Evolutionary conservation across 2,888 invertebrate species (phyloP), one percentile per base, ranked within the genome.

Genomic region (Tuberolachnus salignus): DNA sequence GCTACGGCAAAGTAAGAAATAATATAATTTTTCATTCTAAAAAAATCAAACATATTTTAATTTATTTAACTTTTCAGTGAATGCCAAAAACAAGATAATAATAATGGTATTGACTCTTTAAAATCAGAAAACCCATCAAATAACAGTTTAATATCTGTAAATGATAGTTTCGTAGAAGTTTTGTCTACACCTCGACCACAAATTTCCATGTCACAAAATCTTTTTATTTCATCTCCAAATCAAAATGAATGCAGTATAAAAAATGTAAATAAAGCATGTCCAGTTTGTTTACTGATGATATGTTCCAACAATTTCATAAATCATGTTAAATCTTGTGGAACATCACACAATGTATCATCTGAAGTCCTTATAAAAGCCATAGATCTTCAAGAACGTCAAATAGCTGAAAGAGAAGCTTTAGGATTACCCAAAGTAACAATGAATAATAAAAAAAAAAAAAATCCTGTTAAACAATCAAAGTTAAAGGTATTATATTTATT

Each of bases 251-350:
- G 55, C 26, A 19, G 73, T 19, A 10, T 49, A 11, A 42, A 21
- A 21, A 55, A 23, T 59, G 42, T 66, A 72, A 70, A 34, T 23
- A 81, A 80, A 70, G 80, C 80, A 66, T 83, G 82, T 64, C 82
- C 82, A 10, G 46, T 83, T 23, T 82, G 82, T 80, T 80, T 80
- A 21, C 80, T 81, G 74, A 55, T 61, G 11, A 4, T 78, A 23
- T 42, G 69, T 51, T 9, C 3, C 1, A 81, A 78, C 26, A 53
- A 80, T 81, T 81, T 81, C 13, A 72, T 81, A 9, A 71, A 82
- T 42, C 87, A 87, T 80, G 84, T 86, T 81, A 87, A 87, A 82
- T 83, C 80, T 55, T 87, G 87, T 83, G 86, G 86, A 4, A 46
- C 81, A 3, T 85, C 84, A 81, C 84, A 86, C 82, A 85, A 86